Evolutionary conservation across 2,888 invertebrate species (phyloP), one percentile per base, ranked within the genome.

Genomic region (Rhamnusium bicolor): DNA sequence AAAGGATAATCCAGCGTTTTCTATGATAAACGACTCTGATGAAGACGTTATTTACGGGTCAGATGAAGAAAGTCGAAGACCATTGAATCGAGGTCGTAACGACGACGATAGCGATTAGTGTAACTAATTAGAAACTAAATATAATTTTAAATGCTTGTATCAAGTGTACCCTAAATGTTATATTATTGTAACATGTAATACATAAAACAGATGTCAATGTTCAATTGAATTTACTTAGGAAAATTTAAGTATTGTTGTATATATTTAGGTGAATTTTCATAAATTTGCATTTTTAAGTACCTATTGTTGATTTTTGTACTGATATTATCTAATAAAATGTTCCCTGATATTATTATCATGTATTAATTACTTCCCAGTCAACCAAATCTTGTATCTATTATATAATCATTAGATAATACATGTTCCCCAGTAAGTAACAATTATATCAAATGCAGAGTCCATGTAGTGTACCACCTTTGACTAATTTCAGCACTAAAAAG

Each of bases 21-120:
- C 98, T 19, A 98, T 99, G 98, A 94, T 98, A 82, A 98, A 98
- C 88, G 98, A 99, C 86, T 98, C 98, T 0, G 98, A 98, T 85
- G 98, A 98, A 88, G 97, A 97, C 80, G 97, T 98, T 7, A 95
- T 98, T 83, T 98, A 98, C 87, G 98, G 97, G 19, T 96, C 96
- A 0, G 96, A 96, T 78, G 96, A 96, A 83, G 96, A 96, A 83
- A 95, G 94, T 83, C 91, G 96, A 72, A 91, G 95, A 76, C 96
- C 95, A 0, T 90, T 96, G 63, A 95, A 94, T 79, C 91, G 94
- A 63, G 90, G 91, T 61, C 91, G 92, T 84, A 93, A 92, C 82
- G 92, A 93, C 79, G 93, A 93, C 79, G 94, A 94, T 81, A 94
- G 93, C 89, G 92, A 94, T 47, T 56, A 21, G 18, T 10, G 93